Base-by-base conservation (phyloP, 35 echinoderm and acorn worm genomes). In the Stichopus chloronotus region DNA sequence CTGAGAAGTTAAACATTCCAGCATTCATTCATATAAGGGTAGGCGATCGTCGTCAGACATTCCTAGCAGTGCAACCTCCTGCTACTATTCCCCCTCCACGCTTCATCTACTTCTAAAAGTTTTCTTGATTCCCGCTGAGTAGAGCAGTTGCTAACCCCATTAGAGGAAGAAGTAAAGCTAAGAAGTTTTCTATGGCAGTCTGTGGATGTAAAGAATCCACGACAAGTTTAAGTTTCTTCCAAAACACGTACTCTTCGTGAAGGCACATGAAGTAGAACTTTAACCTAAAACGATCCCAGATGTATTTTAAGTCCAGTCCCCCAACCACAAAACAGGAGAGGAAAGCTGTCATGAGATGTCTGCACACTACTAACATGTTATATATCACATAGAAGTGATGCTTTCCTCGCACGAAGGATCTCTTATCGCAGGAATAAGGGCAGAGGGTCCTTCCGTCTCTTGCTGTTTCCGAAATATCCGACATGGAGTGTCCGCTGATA, bases 251-350 rank as follows among this genome's bases (percentile, higher is more conserved):
- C 4, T 65, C 21, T 6, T 53, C 14, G 55, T 30, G 21, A 7
- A 21, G 20, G 22, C 9, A 58, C 82, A 58, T 58, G 16, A 23
- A 85, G 4, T 85, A 58, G 2, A 89, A 23, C 17, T 60, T 65
- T 17, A 89, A 14, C 20, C 61, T 89, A 54, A 89, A 89, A 65
- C 87, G 59, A 7, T 89, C 65, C 87, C 87, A 89, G 10, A 89
- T 89, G n/a, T 89, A 72, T 3, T 58, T 17, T 22, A 89, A 6
- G 17, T 89, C 87, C 57, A 89, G 12, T 4, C 59, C 87, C 4
- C 87, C 23, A 0, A 89, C 87, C 1, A 52, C 87, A 2, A 52
- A 63, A 1, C 20, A 0, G 0, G 87, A 58, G 16, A 89, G 25
- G 11, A 54, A 25, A 8, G 65, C 87, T 8, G 43, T 72, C 87